A percentile compares a stretch with the other conserved stretches of the same genome.
Evolutionary conservation across 2,113 vertebrate genomes (phyloP).

Genomic region (Aviceda subcristata): DNA sequence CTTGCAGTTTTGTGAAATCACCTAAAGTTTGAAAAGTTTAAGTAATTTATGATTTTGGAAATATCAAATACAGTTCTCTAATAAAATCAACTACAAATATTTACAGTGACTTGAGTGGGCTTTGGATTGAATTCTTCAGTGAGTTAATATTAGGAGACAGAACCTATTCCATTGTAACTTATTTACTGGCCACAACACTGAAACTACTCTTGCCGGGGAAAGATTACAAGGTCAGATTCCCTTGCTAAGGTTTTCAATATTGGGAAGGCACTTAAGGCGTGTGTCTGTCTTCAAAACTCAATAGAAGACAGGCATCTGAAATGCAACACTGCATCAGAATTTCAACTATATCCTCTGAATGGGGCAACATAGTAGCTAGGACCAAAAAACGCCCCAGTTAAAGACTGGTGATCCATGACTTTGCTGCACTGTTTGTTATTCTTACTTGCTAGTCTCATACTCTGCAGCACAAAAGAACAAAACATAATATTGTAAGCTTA

Average conservation of each 20-base stretch:
- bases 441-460: neutral
- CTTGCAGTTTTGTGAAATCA: neutral
- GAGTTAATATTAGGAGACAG: neutral
- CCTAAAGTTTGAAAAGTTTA: neutral
- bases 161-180: neutral
- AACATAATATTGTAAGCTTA: neutral
- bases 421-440: neutral
- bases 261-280: neutral
- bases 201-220: neutral
- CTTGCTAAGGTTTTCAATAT: neutral
- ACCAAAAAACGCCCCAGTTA: rapidly evolving
- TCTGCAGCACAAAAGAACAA: neutral
- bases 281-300: neutral
- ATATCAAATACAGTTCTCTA: neutral
- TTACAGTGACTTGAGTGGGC: neutral
- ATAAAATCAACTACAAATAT: neutral
- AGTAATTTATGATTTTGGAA: neutral
- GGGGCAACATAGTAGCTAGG: neutral
- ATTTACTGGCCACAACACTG: neutral
- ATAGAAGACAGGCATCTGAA: neutral
- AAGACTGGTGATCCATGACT: neutral
- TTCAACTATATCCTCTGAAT: neutral
- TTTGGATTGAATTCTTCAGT: neutral
- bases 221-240: neutral
- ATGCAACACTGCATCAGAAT: neutral